Evolutionary conservation across 2,797 vertebrate genomes (phyloP).

Genomic region (Triplophysa bombifrons): DNA sequence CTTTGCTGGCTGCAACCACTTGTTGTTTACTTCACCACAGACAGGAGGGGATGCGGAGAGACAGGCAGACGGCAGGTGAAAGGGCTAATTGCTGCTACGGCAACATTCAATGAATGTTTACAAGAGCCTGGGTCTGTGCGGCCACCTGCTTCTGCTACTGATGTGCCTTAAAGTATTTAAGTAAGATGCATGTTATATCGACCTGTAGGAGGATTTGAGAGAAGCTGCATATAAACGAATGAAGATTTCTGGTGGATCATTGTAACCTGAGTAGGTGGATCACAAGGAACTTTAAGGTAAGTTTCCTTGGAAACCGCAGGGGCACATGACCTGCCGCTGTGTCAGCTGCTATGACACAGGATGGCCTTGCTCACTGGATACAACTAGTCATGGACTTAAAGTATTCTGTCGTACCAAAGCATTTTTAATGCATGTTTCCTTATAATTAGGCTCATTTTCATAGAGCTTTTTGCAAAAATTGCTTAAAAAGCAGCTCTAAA

Average conservation of each 20-base stretch:
- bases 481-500: background rate
- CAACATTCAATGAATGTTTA: conserved; percentile 34
- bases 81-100: conserved; percentile 41
- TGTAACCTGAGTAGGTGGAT: conserved; percentile 18
- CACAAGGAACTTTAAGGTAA: conserved; percentile 27
- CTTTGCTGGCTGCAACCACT: conserved; percentile 26
- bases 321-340: conserved; percentile 37
- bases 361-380: background rate
- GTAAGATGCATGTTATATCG: background rate
- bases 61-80: conserved; percentile 27
- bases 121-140: conserved; percentile 11
- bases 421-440: background rate
- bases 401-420: background rate
- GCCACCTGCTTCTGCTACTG: conserved; percentile 33
- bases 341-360: background rate
- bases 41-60: conserved; percentile 15
- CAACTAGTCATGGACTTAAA: conserved; percentile 5
- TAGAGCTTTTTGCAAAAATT: background rate
- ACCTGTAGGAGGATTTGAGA: background rate
- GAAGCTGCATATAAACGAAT: background rate
- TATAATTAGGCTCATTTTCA: background rate
- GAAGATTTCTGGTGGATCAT: background rate
- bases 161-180: background rate
- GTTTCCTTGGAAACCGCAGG: conserved; percentile 52
- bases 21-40: conserved; percentile 34